A percentile compares a stretch with the other conserved stretches of the same genome.
phyloP scores from a whole-genome alignment of 2,888 invertebrate species.

The Miltochrista miniata region DNA sequence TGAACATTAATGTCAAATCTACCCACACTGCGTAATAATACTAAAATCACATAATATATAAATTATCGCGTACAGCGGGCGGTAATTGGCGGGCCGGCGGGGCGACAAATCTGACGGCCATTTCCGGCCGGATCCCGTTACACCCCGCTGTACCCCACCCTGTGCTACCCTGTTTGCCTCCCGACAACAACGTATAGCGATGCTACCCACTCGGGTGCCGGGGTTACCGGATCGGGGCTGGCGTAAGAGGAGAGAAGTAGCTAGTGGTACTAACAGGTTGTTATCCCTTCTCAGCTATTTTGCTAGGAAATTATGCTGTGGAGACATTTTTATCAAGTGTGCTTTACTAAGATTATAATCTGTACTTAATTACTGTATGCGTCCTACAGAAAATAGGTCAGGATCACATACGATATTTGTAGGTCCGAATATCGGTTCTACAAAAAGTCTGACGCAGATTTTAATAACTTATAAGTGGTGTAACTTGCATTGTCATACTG shows the following conservation, averaged over 20 bases:
- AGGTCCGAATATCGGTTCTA: no score
- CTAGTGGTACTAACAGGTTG: conserved; percentile 14
- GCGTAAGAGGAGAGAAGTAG: not conserved
- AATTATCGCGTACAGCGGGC: conserved; percentile 46
- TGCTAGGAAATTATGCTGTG: no score
- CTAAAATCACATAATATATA: conserved; percentile 40
- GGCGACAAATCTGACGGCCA: conserved; percentile 72
- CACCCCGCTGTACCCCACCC: conserved; percentile 26
- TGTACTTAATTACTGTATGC: no score
- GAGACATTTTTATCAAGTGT: no score
- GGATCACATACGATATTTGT: no score
- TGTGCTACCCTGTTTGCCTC: conserved; percentile 5
- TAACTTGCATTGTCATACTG: no score
- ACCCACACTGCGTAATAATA: conserved; percentile 3
- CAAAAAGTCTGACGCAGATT: no score
- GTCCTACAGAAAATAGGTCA: no score
- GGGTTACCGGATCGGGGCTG: conserved; percentile 2
- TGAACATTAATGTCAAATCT: not conserved
- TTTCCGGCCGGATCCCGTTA: conserved; percentile 59
- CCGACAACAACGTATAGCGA: conserved; percentile 9
- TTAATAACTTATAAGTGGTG: no score
- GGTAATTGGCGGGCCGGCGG: conserved; percentile 67
- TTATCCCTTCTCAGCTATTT: conserved; percentile 11
- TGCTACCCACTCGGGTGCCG: conserved; percentile 13
- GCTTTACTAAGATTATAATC: no score